Base-by-base conservation (phyloP, 2,797 vertebrate species). In the Aldrovandia affinis region DNA sequence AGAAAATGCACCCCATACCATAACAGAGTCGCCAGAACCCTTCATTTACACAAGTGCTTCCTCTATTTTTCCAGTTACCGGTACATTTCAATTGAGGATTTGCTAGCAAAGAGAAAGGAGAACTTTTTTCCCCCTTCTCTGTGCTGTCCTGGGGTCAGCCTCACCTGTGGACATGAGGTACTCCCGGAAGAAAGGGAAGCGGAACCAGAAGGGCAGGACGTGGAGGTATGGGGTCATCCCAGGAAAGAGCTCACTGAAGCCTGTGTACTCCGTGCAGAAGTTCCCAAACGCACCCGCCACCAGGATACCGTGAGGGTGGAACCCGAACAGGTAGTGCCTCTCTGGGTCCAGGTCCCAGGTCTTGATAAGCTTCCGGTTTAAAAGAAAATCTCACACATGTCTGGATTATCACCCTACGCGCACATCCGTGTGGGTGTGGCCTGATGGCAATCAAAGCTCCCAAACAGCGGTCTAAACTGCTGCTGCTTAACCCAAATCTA, bases 261-360 rank as follows among this genome's bases (percentile, higher is more conserved):
- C 63, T 0, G 93, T 80, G 75, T 80, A 57, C 36, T 81, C 81
- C 1, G 85, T 86, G 75, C 85, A 83, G 81, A 96, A 95, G 87
- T 95, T 96, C 89, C 92, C 95, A 3, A 95, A 95, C 81, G 92
- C 95, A 90, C 95, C 96, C 87, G 87, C 87, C 54, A 90, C 93
- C 0, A 96, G 85, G 78, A 96, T 89, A 4, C 95, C 95, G n/a
- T 96, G 94, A 77, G 95, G 95, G 81, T 95, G 95, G 91, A 93
- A 95, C 57, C 95, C 95, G 89, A 96, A 89, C 85, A 96, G 88
- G 85, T 96, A 96, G 88, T 95, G 95, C 85, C 92, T 90, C 80
- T 88, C 88, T 84, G 93, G 93, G 89, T 93, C 93, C 91, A 96
- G 88, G 88, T 95, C 91, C 0, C 88, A 86, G 20, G 95, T 95